Base-by-base conservation (phyloP, 2,797 vertebrate genomes). In the Sebastes aleutianus region DNA sequence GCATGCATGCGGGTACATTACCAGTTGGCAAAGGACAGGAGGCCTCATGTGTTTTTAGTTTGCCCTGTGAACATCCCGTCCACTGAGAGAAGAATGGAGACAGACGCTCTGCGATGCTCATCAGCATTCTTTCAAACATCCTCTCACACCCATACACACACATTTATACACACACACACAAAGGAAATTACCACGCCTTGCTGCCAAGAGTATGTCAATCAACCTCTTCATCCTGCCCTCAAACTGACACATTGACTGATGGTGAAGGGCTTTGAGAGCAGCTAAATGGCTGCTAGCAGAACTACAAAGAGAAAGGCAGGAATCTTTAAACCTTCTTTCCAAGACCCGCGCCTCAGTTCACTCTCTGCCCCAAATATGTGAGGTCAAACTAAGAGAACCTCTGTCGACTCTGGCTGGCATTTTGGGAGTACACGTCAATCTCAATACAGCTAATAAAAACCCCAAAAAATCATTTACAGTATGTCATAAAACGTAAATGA, bases 1-100 rank as follows among this genome's bases (percentile, higher is more conserved):
- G 22, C 18, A 70, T 91, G 83, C 88, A 63, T 78, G 80, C 10
- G 87, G 89, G 91, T 92, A 91, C 90, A 93, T 93, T 91, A 93
- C 88, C 89, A 93, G 90, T 94, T 95, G 93, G 94, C 94, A 92
- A 82, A 87, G 88, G 86, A 89, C 88, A 84, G 82, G 79, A 86
- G 79, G 82, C 81, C 79, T 94, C 94, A 94, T 95, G 91, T 95
- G 94, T 93, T 94, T 94, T 94, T 90, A 36, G 91, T 95, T 95
- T 94, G 87, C 90, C 91, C 90, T 90, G 91, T 88, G 92, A 94
- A 94, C 93, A 95, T 95, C 93, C 88, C 88, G 89, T 94, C 90
- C 92, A 91, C 91, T 72, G 90, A 92, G 92, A 93, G 87, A 90
- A 92, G 88, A 93, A 91, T 89, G 84, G 85, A 94, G 91, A 92